Evolutionary conservation across 2,888 invertebrate species (phyloP), one percentile per base, ranked within the genome.

Genomic region (Ophion obscuratus): DNA sequence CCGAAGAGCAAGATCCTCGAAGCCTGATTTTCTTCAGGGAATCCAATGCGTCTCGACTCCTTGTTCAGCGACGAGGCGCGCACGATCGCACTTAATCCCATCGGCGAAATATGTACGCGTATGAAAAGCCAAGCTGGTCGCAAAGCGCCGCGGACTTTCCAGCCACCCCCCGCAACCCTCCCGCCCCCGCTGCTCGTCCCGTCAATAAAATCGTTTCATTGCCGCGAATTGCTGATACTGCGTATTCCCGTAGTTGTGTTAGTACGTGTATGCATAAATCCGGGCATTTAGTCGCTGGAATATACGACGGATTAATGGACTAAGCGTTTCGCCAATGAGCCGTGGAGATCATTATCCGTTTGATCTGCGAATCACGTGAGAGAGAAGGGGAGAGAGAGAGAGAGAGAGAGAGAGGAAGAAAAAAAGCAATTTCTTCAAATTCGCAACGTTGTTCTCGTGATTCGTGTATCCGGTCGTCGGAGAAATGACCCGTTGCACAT

Each of bases 1-100:
- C 79, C 87, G 87, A 88, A 88, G 85, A 86, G 64, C 24, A 76
- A 83, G 88, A 87, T 88, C 85, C 79, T 83, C 77, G 71, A 81
- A 76, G 84, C 78, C 86, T 87, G 85, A 87, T 88, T 87, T 87
- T 84, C 85, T 88, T 88, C 88, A 81, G 36, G 81, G 87, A 87
- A 87, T 80, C 68, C 80, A 57, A 61, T 80, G 80, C 47, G 14
- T 47, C 70, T 66, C 84, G 74, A 73, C 40, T 80, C 80, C 68
- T 81, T 75, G 47, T 64, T 47, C 47, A 31, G 59, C 59, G 27
- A 57, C 78, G 74, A 79, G 44, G 31, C 85, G 77, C 81, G 62
- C 81, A 74, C 81, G 66, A 62, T 67, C 44, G 79, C 82, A 80
- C 80, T 84, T 83, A 83, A 83, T 84, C 81, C 81, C 76, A 83